Base-by-base conservation (phyloP, 2,888 invertebrate species). In the Polietes domitor region DNA sequence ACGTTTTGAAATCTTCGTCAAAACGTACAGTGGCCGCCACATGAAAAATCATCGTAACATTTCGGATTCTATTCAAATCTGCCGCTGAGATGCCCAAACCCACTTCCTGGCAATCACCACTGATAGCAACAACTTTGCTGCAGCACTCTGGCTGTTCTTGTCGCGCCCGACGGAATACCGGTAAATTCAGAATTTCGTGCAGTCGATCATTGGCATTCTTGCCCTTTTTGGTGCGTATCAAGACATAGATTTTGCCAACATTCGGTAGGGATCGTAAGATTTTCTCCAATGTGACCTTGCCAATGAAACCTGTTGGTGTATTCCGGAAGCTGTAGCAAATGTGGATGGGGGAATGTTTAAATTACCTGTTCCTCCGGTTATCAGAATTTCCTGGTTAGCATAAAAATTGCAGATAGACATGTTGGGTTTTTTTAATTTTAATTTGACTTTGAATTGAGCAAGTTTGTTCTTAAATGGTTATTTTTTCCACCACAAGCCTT, bases 241-340 rank as follows among this genome's bases (percentile, higher is more conserved):
- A n/a, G n/a, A n/a, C n/a, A n/a, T n/a, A 98, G 85, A 98, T 95
- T 76, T 94, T 94, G 72, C 94, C 93, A 9, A 98, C 88, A 0
- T 94, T 94, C 0, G 96, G 94, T 89, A 98, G 97, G 4, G 96
- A 96, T 86, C 97, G 94, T 10, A 98, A 91, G 1, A 98, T 92
- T 91, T 98, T 98, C 92, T 98, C 98, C 5, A 98, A 93, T 26
- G 98, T 91, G 0, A 96, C n/a, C n/a, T n/a, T n/a, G n/a, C n/a
- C n/a, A n/a, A n/a, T n/a, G n/a, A n/a, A n/a, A n/a, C n/a, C n/a
- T n/a, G n/a, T n/a, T 32, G n/a, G n/a, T n/a, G n/a, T n/a, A n/a
- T n/a, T n/a, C 9, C n/a, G n/a, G n/a, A n/a, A n/a, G n/a, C n/a
- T n/a, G n/a, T n/a, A n/a, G n/a, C n/a, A n/a, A n/a, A n/a, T 50